Evolutionary conservation across 2,888 invertebrate species (phyloP).

Genomic region (Sicus ferrugineus): DNA sequence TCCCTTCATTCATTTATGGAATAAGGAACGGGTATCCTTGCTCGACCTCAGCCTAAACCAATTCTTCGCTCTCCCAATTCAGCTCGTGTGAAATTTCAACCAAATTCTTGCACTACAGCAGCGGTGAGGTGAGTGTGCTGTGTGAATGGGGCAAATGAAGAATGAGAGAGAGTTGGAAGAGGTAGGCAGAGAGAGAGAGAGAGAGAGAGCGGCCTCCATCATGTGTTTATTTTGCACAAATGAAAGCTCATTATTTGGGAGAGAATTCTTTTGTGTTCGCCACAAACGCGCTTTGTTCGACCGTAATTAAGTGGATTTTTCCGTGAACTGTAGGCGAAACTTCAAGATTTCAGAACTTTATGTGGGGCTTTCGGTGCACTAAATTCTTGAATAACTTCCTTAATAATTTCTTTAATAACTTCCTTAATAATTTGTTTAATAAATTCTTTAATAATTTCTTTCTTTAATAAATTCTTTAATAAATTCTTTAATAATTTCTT

Average conservation of each 20-base stretch:
- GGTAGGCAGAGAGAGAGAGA: not conserved
- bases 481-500: not conserved
- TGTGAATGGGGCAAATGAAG: not conserved
- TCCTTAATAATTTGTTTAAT: not conserved
- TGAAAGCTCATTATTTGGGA: conserved; percentile 29
- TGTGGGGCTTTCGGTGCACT: not conserved
- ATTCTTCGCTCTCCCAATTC: not conserved
- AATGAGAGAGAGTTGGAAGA: not conserved
- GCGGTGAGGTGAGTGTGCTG: too few relatives aligned
- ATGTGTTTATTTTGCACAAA: conserved; percentile 27
- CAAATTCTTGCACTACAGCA: too few relatives aligned
- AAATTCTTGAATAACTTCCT: not conserved
- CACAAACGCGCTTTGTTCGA: conserved; percentile 26
- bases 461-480: not conserved
- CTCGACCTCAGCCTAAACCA: not conserved
- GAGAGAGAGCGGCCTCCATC: not conserved
- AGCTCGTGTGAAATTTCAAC: too few relatives aligned
- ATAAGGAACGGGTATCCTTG: not conserved
- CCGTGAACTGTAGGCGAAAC: not conserved
- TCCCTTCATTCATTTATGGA: not conserved
- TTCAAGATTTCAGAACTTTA: not conserved
- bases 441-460: too few relatives aligned
- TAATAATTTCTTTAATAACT: not conserved
- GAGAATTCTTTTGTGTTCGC: conserved; percentile 24
- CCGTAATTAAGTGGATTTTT: conserved; percentile 26